Conservation (phyloP, 2,888 invertebrate species). For the Dolichopus griseipennis region DNA sequence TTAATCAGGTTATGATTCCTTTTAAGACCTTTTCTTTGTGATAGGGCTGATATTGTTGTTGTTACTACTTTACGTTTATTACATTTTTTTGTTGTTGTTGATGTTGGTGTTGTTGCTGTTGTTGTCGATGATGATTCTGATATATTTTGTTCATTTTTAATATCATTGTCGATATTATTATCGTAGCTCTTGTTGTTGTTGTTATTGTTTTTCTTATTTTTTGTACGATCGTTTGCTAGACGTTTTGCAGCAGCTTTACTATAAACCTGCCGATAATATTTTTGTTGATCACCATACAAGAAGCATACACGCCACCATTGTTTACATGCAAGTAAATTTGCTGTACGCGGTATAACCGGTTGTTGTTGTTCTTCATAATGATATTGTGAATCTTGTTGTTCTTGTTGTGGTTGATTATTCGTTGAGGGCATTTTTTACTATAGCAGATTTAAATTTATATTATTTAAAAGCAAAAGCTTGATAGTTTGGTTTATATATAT, state of each 20-base stretch:
- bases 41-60: slow-evolving; percentile 22
- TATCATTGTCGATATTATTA: slow-evolving; percentile 21
- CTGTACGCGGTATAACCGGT: slow-evolving; percentile 45
- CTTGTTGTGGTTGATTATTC: slow-evolving; percentile 21
- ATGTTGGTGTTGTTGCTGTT: slow-evolving; percentile 22
- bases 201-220: slow-evolving; percentile 20
- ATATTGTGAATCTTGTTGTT: slow-evolving; percentile 34
- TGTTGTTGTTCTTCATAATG: slow-evolving; percentile 26
- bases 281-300: slow-evolving; percentile 79
- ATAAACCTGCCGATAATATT: slow-evolving; percentile 74
- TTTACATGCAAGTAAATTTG: slow-evolving; percentile 71
- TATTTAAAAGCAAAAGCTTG: not conserved
- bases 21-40: not conserved
- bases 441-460: not conserved
- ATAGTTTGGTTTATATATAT: not conserved
- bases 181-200: slow-evolving; percentile 19
- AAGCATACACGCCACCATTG: slow-evolving; percentile 88
- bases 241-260: slow-evolving; percentile 50
- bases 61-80: slow-evolving; percentile 8
- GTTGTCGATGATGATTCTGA: slow-evolving; percentile 21
- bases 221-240: slow-evolving; percentile 39
- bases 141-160: slow-evolving; percentile 27
- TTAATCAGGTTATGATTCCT: not conserved
- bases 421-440: slow-evolving; percentile 16
- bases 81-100: slow-evolving; percentile 14